Evolutionary conservation across 1,140 invertebrate species (phyloP).

Genomic region (Trissolcus basalis): DNA sequence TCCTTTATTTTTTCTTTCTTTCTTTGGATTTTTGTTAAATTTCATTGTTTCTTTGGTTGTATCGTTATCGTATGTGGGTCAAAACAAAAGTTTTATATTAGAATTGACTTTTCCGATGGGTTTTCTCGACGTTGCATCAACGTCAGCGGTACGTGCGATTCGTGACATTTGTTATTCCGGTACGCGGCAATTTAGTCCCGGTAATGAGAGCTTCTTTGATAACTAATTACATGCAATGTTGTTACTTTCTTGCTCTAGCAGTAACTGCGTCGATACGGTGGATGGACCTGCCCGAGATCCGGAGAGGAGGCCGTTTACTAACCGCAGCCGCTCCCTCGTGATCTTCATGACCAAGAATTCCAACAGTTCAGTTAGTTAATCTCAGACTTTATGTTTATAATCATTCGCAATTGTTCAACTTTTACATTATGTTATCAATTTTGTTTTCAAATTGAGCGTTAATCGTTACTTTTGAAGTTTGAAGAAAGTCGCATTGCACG

Average conservation of each 20-base stretch:
- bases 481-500: no score
- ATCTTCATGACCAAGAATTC: slow-evolving; percentile 75
- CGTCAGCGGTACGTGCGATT: slow-evolving; percentile 15
- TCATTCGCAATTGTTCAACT: neutral
- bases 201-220: slow-evolving; percentile 59
- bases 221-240: slow-evolving; percentile 60
- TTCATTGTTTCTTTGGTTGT: neutral
- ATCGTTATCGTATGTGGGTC: slow-evolving; percentile 42
- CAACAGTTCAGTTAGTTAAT: slow-evolving; percentile 70
- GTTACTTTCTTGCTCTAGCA: slow-evolving; percentile 64
- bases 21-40: slow-evolving; percentile 1
- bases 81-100: slow-evolving; percentile 6
- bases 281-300: slow-evolving; percentile 75
- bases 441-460: neutral
- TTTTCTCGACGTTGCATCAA: slow-evolving; percentile 27
- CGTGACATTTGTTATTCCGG: slow-evolving; percentile 52
- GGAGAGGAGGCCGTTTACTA: slow-evolving; percentile 75
- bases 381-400: slow-evolving; percentile 10
- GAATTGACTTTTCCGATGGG: slow-evolving; percentile 18
- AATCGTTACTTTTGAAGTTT: no score
- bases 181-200: slow-evolving; percentile 43
- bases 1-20: slow-evolving; percentile 11
- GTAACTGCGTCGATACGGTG: slow-evolving; percentile 72
- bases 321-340: slow-evolving; percentile 73
- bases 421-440: slow-evolving; percentile 1